Conservation (phyloP, 2,797 vertebrate species). For the Coracias cyanogaster region DNA sequence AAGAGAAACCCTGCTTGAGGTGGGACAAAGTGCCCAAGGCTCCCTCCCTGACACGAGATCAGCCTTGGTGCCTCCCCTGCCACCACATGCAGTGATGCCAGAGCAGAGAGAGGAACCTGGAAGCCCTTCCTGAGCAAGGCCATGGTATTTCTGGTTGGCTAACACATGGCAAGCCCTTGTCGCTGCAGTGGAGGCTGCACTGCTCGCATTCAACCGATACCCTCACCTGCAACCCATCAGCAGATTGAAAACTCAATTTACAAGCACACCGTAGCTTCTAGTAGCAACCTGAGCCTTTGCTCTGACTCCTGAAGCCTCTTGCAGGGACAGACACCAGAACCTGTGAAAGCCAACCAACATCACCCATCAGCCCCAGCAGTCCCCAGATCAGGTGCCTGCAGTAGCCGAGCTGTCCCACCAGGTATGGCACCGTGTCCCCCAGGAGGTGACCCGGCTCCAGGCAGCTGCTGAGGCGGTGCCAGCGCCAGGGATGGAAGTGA, state of each 20-base stretch:
- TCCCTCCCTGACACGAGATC: no score
- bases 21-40: no score
- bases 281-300: not conserved
- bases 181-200: not conserved
- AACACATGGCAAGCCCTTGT: not conserved
- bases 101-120: not conserved
- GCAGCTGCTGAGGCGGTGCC: not conserved
- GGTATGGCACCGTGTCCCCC: not conserved
- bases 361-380: accelerated
- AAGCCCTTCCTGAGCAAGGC: not conserved
- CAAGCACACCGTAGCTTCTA: not conserved
- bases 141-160: no score
- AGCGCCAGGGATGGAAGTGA: not conserved
- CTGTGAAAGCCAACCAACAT: not conserved
- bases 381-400: accelerated
- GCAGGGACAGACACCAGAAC: not conserved
- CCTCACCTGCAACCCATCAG: not conserved
- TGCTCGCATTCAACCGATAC: not conserved
- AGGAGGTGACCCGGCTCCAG: not conserved
- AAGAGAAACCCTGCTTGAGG: no score
- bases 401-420: not conserved
- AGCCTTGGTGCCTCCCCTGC: no score
- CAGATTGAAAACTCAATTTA: not conserved
- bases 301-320: accelerated
- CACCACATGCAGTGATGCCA: not conserved